phyloP scores from a whole-genome alignment of 2,888 invertebrate species.

The Prenolepis imparis region DNA sequence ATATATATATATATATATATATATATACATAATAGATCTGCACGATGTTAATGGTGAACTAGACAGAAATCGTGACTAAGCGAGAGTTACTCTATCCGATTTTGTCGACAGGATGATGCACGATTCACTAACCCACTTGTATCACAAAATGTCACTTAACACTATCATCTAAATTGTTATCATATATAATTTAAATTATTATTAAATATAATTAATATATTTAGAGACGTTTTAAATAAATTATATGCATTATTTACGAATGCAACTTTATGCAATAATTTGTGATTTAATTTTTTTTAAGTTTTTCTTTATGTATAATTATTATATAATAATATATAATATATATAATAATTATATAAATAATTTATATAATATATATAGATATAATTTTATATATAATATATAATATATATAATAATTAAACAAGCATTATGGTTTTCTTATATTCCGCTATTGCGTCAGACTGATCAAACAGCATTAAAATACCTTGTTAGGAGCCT shows the following conservation, averaged over 20 bases:
- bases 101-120: not conserved
- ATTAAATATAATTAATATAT: not conserved
- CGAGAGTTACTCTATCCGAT: slow-evolving; percentile 11
- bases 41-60: slow-evolving; percentile 24
- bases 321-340: not conserved
- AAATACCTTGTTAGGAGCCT: not conserved
- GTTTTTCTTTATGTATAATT: not conserved
- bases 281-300: slow-evolving; percentile 4
- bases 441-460: not conserved
- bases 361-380: too few relatives aligned
- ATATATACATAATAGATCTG: not conserved
- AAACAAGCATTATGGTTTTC: not conserved
- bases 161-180: not conserved
- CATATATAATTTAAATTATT: too few relatives aligned
- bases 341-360: too few relatives aligned
- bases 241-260: not conserved
- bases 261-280: not conserved
- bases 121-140: not conserved
- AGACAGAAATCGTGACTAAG: slow-evolving; percentile 20
- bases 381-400: too few relatives aligned
- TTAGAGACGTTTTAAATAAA: not conserved
- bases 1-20: not conserved
- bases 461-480: too few relatives aligned
- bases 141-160: not conserved
- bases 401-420: too few relatives aligned